Percentiles rank a stretch among this genome's conserved stretches.
phyloP scores from a whole-genome alignment of 2,797 vertebrate genomes.

The Sebastes nivosus region DNA sequence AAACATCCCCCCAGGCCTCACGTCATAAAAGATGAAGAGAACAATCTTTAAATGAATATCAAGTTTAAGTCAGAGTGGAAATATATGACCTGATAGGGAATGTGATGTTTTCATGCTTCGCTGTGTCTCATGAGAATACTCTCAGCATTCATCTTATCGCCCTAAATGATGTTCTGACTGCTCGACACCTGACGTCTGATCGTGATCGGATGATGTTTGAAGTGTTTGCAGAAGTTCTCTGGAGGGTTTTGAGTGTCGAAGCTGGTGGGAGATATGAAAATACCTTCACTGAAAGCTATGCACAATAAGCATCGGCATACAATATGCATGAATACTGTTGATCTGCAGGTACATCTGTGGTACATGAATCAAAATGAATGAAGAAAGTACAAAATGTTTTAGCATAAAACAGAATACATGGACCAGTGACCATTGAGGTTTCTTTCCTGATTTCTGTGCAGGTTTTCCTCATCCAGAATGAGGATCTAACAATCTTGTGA shows the following conservation, averaged over 20 bases:
- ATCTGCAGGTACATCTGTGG: background rate
- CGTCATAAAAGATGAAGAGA: conserved; percentile 2
- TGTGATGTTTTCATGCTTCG: background rate
- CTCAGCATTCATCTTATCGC: background rate
- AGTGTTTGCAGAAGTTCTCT: conserved; percentile 4
- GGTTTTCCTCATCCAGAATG: no score
- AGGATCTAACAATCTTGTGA: no score
- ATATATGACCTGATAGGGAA: background rate
- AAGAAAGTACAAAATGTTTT: background rate
- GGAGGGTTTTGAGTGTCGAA: background rate
- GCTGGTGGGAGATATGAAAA: background rate
- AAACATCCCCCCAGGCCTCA: conserved; percentile 3
- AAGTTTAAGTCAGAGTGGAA: background rate
- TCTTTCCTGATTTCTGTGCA: no score
- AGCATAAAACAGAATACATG: background rate
- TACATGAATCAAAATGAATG: background rate
- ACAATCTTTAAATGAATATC: background rate
- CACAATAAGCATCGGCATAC: background rate
- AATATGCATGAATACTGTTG: background rate
- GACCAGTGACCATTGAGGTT: background rate
- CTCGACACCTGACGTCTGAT: background rate
- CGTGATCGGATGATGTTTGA: background rate
- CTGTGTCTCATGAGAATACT: background rate
- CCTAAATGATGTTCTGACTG: background rate
- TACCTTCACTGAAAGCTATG: background rate